Conservation (phyloP, 2,113 vertebrate genomes). For the Illadopsis cleaveri region DNA sequence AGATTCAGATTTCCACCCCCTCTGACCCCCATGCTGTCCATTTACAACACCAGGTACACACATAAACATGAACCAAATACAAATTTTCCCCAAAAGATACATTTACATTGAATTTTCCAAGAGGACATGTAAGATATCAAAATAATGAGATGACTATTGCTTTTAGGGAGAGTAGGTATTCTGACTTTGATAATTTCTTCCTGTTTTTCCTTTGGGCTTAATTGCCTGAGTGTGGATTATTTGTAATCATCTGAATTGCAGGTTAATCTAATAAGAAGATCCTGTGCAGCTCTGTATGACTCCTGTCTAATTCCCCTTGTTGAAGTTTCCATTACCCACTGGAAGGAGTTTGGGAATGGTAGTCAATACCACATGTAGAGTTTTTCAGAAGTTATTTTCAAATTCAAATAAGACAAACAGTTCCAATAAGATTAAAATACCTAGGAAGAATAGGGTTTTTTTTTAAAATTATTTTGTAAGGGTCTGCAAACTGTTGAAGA, state of each 20-base stretch:
- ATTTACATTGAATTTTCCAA: not conserved
- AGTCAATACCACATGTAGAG: not conserved
- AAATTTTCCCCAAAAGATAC: not conserved
- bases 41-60: not conserved
- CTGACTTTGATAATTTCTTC: not conserved
- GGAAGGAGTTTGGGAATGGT: constrained; percentile 2
- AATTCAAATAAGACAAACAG: constrained; percentile 30
- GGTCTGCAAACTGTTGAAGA: not conserved
- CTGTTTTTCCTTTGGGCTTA: not conserved
- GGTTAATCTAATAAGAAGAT: not conserved
- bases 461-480: not conserved
- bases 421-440: constrained; percentile 45
- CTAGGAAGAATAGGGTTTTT: too few species aligned
- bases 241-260: not conserved
- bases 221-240: not conserved
- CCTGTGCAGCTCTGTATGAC: not conserved
- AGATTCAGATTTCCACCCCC: not conserved
- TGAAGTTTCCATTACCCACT: not conserved
- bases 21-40: rapidly evolving
- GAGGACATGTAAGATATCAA: not conserved
- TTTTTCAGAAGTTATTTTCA: constrained; percentile 34
- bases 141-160: not conserved
- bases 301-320: not conserved
- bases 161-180: not conserved
- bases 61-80: not conserved